These are phyloP conservation scores for Dendrolimus houi DNA, from an alignment of 2,888 invertebrate genomes.

Conservation along the genomic window DNA sequence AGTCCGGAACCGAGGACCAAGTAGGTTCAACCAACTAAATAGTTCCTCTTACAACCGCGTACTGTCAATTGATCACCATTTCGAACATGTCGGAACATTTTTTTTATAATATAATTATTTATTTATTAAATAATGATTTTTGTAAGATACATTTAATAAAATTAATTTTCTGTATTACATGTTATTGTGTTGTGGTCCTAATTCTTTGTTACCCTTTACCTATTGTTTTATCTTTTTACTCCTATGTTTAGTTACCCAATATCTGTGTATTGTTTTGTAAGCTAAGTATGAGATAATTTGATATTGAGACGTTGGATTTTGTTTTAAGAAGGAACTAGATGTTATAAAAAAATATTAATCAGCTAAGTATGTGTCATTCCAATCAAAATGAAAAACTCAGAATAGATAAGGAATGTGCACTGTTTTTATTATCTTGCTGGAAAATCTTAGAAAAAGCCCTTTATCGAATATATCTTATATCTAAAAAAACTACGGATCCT, in stretches of 20 bases:
- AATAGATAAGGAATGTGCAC: no score
- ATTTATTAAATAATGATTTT: constrained; percentile 36
- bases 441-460: no score
- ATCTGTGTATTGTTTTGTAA: no score
- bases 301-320: no score
- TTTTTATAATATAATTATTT: constrained; percentile 63
- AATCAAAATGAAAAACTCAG: no score
- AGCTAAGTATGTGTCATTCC: no score
- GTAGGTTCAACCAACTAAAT: constrained; percentile 24
- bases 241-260: background rate
- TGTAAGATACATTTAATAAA: constrained; percentile 69
- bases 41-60: constrained; percentile 42
- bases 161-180: constrained; percentile 69
- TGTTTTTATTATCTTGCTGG: no score
- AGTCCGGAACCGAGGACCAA: constrained; percentile 4
- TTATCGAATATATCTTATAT: no score
- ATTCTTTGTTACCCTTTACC: constrained; percentile 28
- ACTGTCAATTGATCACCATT: constrained; percentile 44
- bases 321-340: no score
- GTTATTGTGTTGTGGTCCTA: constrained; percentile 32
- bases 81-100: constrained; percentile 50
- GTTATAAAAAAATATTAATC: no score
- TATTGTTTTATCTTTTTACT: constrained; percentile 7
- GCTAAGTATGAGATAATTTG: no score
- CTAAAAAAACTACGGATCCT: no score